Evolutionary conservation across 2,888 invertebrate genomes (phyloP).

Genomic region (Syrphus vitripennis): DNA sequence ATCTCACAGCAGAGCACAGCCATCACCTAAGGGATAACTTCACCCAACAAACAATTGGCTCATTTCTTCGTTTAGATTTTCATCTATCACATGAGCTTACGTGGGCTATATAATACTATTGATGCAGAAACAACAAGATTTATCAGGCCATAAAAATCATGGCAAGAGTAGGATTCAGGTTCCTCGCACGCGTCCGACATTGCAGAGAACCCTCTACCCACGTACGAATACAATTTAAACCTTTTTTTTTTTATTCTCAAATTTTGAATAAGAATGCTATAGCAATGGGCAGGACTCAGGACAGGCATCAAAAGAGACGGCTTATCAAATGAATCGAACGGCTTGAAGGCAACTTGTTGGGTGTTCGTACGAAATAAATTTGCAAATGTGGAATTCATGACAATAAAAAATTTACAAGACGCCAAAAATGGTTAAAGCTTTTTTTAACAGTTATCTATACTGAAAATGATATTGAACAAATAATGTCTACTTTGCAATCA

Average conservation of each 20-base stretch:
- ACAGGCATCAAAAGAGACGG: slow-evolving; percentile 24
- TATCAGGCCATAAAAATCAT: slow-evolving; percentile 64
- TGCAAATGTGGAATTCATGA: slow-evolving; percentile 27
- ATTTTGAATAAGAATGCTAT: slow-evolving; percentile 48
- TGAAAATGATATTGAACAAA: background rate
- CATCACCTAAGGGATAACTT: slow-evolving; percentile 37
- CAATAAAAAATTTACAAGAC: background rate
- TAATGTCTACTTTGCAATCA: too few relatives aligned
- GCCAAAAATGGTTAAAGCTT: slow-evolving; percentile 1
- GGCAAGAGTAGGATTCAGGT: slow-evolving; percentile 51
- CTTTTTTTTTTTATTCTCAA: slow-evolving; percentile 7
- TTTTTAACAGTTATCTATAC: slow-evolving; percentile 13
- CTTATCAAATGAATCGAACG: slow-evolving; percentile 47
- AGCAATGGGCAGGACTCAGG: slow-evolving; percentile 29
- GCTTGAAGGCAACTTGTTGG: slow-evolving; percentile 54
- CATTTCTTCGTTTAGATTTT: slow-evolving; percentile 40
- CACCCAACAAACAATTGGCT: slow-evolving; percentile 53
- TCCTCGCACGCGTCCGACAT: slow-evolving; percentile 53
- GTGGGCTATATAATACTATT: slow-evolving; percentile 29
- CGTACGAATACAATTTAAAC: slow-evolving; percentile 45
- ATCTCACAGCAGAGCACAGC: slow-evolving; percentile 42
- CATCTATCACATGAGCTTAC: slow-evolving; percentile 48
- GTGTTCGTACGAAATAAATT: slow-evolving; percentile 57
- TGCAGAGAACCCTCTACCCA: slow-evolving; percentile 34
- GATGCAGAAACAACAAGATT: slow-evolving; percentile 37